Evolutionary conservation across 2,113 vertebrate species (phyloP).

Genomic region (Pseudopodoces humilis): DNA sequence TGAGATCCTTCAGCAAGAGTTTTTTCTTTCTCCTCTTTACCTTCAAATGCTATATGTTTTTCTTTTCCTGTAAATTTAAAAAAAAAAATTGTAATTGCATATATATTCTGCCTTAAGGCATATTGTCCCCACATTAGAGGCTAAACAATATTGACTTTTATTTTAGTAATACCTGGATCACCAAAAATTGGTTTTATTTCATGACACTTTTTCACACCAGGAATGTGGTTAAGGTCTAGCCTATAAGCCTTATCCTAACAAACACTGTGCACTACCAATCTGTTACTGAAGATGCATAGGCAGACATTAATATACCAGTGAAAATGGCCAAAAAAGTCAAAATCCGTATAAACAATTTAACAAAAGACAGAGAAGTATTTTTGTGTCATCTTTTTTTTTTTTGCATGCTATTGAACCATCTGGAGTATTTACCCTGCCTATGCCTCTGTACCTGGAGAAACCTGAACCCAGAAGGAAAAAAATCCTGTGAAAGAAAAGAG

Average conservation of each 20-base stretch:
- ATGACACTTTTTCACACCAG: not conserved
- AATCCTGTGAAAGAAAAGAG: not conserved
- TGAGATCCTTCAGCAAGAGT: not conserved
- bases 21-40: not conserved
- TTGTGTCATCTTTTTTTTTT: not conserved
- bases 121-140: not conserved
- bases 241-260: not conserved
- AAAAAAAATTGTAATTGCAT: not conserved
- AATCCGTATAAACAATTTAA: not conserved
- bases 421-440: not conserved
- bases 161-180: not conserved
- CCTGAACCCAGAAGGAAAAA: not conserved
- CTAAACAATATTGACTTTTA: not conserved
- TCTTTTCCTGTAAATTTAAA: conserved; percentile 42
- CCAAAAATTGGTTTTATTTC: not conserved
- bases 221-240: not conserved
- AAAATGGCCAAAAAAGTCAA: not conserved
- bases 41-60: conserved; percentile 62
- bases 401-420: not conserved
- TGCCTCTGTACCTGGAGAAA: not conserved
- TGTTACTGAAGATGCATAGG: not conserved
- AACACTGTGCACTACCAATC: not conserved
- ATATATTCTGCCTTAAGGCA: not conserved
- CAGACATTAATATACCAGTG: not conserved
- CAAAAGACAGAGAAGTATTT: not conserved